These are phyloP conservation scores for Myiagra hebetior DNA, from an alignment of 2,113 vertebrate genomes.

Conservation along the genomic window DNA sequence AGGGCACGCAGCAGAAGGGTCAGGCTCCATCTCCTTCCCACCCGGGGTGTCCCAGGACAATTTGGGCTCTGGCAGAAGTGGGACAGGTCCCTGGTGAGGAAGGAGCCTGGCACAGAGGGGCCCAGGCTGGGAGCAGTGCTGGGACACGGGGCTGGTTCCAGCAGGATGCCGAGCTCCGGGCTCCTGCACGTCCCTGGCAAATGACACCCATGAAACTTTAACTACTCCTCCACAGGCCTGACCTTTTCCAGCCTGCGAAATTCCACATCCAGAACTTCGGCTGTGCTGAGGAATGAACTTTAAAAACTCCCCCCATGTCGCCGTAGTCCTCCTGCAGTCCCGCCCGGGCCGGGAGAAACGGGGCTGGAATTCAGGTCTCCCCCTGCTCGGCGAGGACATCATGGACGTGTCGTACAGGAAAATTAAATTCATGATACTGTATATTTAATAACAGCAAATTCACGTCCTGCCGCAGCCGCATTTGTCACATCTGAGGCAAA, in stretches of 20 bases:
- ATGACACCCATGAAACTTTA: slow-evolving; percentile 22
- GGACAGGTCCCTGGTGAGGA: accelerated
- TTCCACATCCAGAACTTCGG: background rate
- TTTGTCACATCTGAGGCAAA: slow-evolving; percentile 72
- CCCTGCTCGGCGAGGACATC: background rate
- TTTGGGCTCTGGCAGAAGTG: accelerated
- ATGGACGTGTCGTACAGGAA: slow-evolving; percentile 28
- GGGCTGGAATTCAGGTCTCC: background rate
- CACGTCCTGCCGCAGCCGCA: slow-evolving; percentile 66
- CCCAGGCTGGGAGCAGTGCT: background rate
- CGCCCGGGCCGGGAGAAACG: background rate
- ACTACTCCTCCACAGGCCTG: slow-evolving; percentile 10
- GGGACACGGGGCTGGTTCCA: background rate
- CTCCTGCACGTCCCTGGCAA: background rate
- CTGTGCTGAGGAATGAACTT: slow-evolving; percentile 17
- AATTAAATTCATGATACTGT: slow-evolving; percentile 65
- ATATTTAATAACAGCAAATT: slow-evolving; percentile 63
- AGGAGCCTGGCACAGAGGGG: background rate
- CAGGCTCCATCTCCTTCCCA: background rate
- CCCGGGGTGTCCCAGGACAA: accelerated
- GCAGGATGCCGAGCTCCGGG: background rate
- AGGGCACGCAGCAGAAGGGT: accelerated
- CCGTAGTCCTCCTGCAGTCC: background rate
- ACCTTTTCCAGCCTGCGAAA: background rate
- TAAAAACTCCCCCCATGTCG: background rate